Base-by-base conservation (phyloP, 1,140 invertebrate genomes). In the Anthonomus grandis region DNA sequence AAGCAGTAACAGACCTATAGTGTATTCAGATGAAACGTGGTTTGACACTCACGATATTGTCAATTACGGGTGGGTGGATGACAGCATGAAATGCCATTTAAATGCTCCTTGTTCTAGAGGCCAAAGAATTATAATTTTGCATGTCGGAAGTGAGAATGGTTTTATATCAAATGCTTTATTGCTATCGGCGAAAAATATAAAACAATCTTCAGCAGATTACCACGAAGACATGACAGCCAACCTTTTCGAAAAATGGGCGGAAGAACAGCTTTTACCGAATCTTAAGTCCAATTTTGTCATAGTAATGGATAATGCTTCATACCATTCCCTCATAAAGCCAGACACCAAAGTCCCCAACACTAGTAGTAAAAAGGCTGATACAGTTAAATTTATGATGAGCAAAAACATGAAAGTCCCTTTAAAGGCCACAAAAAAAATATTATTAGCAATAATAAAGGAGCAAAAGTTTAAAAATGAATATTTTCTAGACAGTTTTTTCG, bases 61-160 rank as follows among this genome's bases (percentile, higher is more conserved):
- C 3, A 36, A 46, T 46, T 51, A 46, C 39, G 53, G 59, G n/a
- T 51, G 27, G 27, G 25, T 19, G 5, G 47, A 57, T 52, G 21
- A 22, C 3, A 15, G 12, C 8, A 25, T 50, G 38, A 56, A 47
- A 6, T 60, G 59, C 38, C 2, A 8, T 23, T 38, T 51, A 38
- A 22, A 21, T 27, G 31, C 46, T 21, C 58, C 58, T 8, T 36
- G 23, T 15, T 45, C 31, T 12, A 69, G 63, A 62, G 64, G 62
- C 8, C 56, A 61, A 36, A 38, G 60, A 2, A 39, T 67, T 8
- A 57, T 68, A 12, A 66, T 71, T 36, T 50, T 68, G 10, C 70
- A 69, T 51, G 66, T 63, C 9, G 67, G 64, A 4, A 31, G 31
- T 17, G 58, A 59, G 50, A 39, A 50, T 34, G 64, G 64, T 4